Conservation (phyloP, 2,113 vertebrate genomes). For the Mirounga angustirostris region DNA sequence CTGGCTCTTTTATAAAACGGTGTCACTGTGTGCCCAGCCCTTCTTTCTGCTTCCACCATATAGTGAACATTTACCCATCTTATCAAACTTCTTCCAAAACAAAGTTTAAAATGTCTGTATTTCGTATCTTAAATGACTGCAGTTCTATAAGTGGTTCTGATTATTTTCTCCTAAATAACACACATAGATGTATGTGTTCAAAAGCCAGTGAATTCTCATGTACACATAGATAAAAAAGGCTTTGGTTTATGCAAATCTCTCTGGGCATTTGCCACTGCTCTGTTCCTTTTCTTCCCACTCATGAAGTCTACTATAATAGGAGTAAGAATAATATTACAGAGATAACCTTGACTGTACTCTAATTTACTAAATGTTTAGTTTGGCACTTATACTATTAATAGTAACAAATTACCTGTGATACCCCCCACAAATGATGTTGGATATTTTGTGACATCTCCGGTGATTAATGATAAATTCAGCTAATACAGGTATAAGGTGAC, state of each 20-base stretch:
- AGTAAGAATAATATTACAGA: background rate
- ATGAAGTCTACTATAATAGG: background rate
- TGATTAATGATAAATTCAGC: background rate
- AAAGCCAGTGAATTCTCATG: background rate
- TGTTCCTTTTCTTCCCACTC: background rate
- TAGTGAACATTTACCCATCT: background rate
- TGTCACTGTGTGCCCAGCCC: background rate
- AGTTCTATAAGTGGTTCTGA: background rate
- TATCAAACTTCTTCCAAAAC: background rate
- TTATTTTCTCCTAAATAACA: background rate
- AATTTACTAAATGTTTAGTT: background rate
- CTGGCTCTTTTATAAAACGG: background rate
- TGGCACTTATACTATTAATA: background rate
- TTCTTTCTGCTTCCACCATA: background rate
- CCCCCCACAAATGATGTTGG: background rate
- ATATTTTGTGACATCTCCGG: background rate
- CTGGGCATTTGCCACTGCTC: background rate
- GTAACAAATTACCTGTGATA: background rate
- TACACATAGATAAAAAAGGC: background rate
- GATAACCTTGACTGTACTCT: background rate
- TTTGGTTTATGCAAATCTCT: background rate
- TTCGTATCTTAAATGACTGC: background rate
- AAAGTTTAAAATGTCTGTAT: background rate
- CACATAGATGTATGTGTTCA: background rate
- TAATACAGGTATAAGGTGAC: background rate